These are phyloP conservation scores for Rhinoptilus africanus DNA, from an alignment of 2,113 vertebrate genomes.

Conservation along the genomic window DNA sequence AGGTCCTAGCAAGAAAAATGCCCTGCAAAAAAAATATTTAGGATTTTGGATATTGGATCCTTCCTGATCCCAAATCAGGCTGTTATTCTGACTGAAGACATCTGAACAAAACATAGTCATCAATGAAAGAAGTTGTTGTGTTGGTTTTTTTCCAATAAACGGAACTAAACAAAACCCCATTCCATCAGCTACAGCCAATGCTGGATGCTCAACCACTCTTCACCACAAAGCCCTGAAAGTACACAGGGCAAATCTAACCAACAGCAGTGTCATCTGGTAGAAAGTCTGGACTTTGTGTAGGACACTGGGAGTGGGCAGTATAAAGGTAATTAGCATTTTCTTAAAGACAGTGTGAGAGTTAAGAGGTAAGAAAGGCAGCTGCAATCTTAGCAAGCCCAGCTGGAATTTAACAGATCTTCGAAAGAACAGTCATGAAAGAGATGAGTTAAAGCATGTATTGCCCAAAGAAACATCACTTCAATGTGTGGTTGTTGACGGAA, in stretches of 20 bases:
- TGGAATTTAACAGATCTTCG: background rate
- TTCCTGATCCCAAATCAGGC: background rate
- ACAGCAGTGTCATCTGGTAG: background rate
- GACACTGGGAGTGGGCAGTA: background rate
- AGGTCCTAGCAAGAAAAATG: background rate
- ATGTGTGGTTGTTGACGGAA: background rate
- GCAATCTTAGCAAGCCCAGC: background rate
- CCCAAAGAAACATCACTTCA: background rate
- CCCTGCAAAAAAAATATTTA: background rate
- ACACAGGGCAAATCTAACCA: background rate
- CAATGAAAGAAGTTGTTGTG: fast-evolving
- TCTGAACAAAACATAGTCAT: background rate
- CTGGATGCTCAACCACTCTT: background rate
- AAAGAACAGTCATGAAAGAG: background rate
- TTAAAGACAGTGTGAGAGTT: background rate
- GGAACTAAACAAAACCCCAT: background rate
- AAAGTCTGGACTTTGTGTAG: background rate
- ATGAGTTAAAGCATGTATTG: background rate
- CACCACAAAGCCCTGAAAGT: background rate
- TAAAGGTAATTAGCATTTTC: background rate
- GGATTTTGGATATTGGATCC: background rate
- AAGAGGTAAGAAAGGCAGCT: background rate
- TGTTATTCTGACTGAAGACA: background rate
- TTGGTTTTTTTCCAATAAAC: background rate
- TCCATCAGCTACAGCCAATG: background rate